Percentiles rank a stretch among this genome's conserved stretches.
These are phyloP conservation scores for Brachyopa scutellaris DNA, from an alignment of 2,888 invertebrate genomes.

Conservation along the genomic window DNA sequence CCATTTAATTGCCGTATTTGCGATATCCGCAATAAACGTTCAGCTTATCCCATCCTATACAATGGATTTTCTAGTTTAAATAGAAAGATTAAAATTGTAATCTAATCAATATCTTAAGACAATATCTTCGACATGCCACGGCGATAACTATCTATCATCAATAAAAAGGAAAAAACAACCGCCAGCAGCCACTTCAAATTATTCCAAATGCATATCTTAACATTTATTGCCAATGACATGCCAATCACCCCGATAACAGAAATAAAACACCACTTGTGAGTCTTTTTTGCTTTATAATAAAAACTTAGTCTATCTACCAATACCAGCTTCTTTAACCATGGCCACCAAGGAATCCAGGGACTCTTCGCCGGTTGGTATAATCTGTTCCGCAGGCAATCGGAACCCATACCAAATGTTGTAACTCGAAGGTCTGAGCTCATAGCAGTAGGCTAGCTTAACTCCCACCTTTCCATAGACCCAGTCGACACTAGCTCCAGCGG, in stretches of 20 bases:
- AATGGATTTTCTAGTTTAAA: neutral
- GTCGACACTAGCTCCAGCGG: conserved; percentile 85
- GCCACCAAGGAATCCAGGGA: conserved; percentile 83
- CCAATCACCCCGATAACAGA: neutral
- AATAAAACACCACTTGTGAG: neutral
- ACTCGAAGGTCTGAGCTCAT: conserved; percentile 83
- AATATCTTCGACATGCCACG: neutral
- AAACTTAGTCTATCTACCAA: conserved; percentile 28
- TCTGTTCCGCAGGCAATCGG: conserved; percentile 85
- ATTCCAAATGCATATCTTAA: neutral
- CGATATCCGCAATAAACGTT: too few species aligned
- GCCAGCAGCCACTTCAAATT: neutral
- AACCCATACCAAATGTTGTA: conserved; percentile 83
- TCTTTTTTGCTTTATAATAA: too few species aligned
- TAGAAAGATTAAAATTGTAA: neutral
- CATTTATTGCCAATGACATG: neutral
- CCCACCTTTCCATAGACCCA: conserved; percentile 85
- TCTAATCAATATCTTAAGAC: neutral
- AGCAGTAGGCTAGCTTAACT: conserved; percentile 84
- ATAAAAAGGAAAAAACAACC: neutral
- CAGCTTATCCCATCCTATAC: neutral
- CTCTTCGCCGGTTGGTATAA: conserved; percentile 86
- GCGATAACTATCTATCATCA: neutral
- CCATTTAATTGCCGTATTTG: too few species aligned
- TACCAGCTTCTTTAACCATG: conserved; percentile 78